Percentiles rank a stretch among this genome's conserved stretches.
Evolutionary conservation across 2,888 invertebrate genomes (phyloP).

Genomic region (Deroplatys truncata): DNA sequence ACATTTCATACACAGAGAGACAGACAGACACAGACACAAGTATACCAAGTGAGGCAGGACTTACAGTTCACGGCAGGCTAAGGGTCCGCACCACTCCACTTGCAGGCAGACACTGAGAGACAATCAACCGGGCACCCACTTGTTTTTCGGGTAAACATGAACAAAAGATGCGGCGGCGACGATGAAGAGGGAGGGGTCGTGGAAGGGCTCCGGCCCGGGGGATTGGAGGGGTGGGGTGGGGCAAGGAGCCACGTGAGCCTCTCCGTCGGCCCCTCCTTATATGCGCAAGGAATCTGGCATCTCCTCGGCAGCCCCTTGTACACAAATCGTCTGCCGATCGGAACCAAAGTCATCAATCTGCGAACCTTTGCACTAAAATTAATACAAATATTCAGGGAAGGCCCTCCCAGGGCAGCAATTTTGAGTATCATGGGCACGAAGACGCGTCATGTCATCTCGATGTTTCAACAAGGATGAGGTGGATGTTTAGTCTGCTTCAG

Average conservation of each 20-base stretch:
- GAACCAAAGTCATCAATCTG: neutral
- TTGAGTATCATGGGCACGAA: too few species aligned
- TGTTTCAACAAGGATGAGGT: too few species aligned
- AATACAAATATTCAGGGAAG: neutral
- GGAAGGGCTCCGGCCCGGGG: neutral
- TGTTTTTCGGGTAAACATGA: constrained; percentile 1
- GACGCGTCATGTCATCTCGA: neutral
- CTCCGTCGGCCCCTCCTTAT: constrained; percentile 28
- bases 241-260: neutral
- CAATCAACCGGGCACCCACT: constrained; percentile 3
- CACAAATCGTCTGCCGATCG: neutral
- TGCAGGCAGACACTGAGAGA: neutral
- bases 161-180: neutral
- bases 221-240: constrained; percentile 5
- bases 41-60: neutral
- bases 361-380: neutral
- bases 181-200: neutral
- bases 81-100: neutral
- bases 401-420: neutral
- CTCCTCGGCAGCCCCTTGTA: neutral
- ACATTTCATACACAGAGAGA: neutral
- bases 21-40: neutral
- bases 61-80: neutral
- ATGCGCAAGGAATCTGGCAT: constrained; percentile 30
- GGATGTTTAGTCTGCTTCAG: too few species aligned